phyloP scores from a whole-genome alignment of 2,797 vertebrate genomes.

The Sebastes aleutianus region DNA sequence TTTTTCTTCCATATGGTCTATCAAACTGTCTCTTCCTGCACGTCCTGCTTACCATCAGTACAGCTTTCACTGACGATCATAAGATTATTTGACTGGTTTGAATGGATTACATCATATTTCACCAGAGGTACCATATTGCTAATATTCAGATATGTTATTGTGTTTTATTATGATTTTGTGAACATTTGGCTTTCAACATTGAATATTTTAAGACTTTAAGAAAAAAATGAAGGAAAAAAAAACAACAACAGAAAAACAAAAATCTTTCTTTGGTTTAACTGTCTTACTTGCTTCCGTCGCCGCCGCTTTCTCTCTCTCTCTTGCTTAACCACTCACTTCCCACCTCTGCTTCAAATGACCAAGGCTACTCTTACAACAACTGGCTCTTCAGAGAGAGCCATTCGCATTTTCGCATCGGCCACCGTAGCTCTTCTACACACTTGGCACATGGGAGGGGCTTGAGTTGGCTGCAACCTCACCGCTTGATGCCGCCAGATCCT shows the following conservation, averaged over 20 bases:
- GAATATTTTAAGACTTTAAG: background rate
- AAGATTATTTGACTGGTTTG: background rate
- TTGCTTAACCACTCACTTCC: too few species aligned
- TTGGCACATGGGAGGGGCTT: too few species aligned
- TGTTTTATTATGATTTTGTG: background rate
- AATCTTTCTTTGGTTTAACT: too few species aligned
- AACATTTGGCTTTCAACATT: background rate
- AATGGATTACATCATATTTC: background rate
- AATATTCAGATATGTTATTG: background rate
- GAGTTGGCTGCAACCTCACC: too few species aligned
- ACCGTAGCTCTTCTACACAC: too few species aligned
- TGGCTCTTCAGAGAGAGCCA: too few species aligned
- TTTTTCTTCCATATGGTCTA: background rate
- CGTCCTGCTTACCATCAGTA: background rate
- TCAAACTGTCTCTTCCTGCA: background rate
- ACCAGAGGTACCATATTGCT: background rate
- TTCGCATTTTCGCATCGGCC: too few species aligned
- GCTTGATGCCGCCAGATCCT: too few species aligned
- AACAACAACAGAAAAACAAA: too few species aligned
- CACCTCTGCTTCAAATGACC: too few species aligned
- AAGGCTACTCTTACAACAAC: too few species aligned
- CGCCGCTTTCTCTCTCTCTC: too few species aligned
- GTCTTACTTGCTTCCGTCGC: background rate
- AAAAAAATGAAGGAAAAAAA: background rate
- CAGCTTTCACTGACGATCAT: background rate